Conservation (phyloP, 1,140 invertebrate species). For the Ptiloglossa arizonensis region DNA sequence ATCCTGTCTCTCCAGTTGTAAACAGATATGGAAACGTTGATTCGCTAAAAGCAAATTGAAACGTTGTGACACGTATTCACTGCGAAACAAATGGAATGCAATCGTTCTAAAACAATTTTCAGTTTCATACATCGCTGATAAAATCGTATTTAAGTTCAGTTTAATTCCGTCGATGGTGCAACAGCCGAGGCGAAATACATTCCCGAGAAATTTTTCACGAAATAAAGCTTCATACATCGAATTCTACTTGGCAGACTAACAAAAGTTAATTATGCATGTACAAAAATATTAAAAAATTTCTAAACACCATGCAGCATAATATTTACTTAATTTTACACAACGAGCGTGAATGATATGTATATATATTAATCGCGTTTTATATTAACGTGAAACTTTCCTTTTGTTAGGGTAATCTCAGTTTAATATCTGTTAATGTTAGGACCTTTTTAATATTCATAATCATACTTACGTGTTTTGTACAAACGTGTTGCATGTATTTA, state of each 20-base stretch:
- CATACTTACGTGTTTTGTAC: no score
- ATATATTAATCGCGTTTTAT: no score
- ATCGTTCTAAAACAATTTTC: slow-evolving; percentile 1
- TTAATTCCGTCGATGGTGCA: background rate
- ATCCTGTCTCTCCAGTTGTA: background rate
- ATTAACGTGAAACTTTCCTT: no score
- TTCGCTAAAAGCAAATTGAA: background rate
- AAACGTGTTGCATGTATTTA: no score
- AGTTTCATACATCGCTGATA: background rate
- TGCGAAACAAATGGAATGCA: background rate
- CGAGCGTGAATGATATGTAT: no score
- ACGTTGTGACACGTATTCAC: background rate
- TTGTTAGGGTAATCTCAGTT: no score
- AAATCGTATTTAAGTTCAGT: background rate
- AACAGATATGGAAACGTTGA: background rate
- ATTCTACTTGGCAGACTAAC: background rate
- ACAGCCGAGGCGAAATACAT: background rate
- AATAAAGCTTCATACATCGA: slow-evolving; percentile 24
- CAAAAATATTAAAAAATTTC: background rate
- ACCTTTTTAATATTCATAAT: no score
- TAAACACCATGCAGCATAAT: background rate
- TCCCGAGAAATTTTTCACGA: background rate
- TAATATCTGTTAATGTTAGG: no score
- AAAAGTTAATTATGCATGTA: background rate
- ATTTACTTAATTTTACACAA: background rate